These are phyloP conservation scores for Aldabrachelys gigantea DNA, from an alignment of 2,113 vertebrate genomes.

Conservation along the genomic window DNA sequence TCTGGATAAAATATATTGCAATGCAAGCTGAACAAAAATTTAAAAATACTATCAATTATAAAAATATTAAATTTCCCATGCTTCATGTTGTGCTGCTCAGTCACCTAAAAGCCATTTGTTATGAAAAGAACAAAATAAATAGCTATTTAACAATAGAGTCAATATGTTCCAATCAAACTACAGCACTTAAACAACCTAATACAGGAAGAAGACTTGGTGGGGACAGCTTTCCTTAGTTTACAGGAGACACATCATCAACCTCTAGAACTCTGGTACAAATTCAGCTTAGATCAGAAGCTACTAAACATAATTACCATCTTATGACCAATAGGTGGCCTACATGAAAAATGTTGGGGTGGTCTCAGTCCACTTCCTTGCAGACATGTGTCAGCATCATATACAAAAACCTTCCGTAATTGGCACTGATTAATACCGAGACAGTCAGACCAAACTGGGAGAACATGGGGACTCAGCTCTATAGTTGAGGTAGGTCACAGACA, in stretches of 20 bases:
- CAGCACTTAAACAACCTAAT: not conserved
- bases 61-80: not conserved
- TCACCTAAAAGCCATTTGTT: not conserved
- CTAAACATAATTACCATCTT: not conserved
- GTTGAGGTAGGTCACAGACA: not conserved
- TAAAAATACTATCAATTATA: not conserved
- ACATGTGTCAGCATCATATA: not conserved
- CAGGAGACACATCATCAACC: not conserved
- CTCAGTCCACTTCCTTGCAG: not conserved
- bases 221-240: not conserved
- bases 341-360: not conserved
- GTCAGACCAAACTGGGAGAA: not conserved
- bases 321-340: not conserved
- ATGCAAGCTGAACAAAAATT: conserved; percentile 18
- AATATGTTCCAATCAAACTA: not conserved
- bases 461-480: not conserved
- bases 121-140: not conserved
- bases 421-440: not conserved
- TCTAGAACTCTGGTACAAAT: not conserved
- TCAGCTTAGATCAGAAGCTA: not conserved
- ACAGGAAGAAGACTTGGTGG: not conserved
- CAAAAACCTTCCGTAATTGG: not conserved
- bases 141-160: not conserved
- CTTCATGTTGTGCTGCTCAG: not conserved
- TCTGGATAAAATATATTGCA: not conserved